Evolutionary conservation across 2,113 vertebrate genomes (phyloP).

Genomic region (Cacatua alba): DNA sequence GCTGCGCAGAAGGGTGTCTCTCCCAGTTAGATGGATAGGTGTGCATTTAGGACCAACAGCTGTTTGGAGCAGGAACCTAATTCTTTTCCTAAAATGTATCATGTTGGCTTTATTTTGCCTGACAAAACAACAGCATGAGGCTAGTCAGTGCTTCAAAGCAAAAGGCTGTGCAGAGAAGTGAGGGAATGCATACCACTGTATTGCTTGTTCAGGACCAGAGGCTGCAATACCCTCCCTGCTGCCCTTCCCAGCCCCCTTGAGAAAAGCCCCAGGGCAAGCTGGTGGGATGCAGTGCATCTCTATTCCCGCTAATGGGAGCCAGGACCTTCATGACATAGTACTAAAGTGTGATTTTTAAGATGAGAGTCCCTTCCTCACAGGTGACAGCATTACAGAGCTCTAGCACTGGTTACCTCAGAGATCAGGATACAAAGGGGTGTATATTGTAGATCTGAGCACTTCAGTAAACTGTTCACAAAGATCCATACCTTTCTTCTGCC

Average conservation of each 20-base stretch:
- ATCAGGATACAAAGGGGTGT: no score
- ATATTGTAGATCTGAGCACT: not conserved
- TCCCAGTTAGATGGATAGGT: not conserved
- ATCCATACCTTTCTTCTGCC: not conserved
- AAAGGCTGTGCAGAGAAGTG: rapidly evolving
- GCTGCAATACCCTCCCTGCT: not conserved
- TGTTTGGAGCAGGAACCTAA: not conserved
- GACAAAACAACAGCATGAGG: not conserved
- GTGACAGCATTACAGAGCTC: not conserved
- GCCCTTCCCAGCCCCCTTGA: rapidly evolving
- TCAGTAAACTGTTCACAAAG: not conserved
- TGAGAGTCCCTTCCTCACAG: not conserved
- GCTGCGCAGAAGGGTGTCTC: not conserved
- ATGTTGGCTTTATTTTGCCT: not conserved
- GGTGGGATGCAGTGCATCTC: not conserved
- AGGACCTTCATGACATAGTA: not conserved
- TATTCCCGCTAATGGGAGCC: rapidly evolving
- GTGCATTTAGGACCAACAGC: not conserved
- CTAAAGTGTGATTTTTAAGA: not conserved
- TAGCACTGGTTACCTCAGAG: rapidly evolving
- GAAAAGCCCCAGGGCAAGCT: not conserved
- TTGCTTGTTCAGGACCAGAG: rapidly evolving
- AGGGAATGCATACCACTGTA: not conserved
- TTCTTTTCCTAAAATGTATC: not conserved
- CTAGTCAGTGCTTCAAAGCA: not conserved